Conservation (phyloP, 1,140 invertebrate species). For the Eriocheir sinensis region DNA sequence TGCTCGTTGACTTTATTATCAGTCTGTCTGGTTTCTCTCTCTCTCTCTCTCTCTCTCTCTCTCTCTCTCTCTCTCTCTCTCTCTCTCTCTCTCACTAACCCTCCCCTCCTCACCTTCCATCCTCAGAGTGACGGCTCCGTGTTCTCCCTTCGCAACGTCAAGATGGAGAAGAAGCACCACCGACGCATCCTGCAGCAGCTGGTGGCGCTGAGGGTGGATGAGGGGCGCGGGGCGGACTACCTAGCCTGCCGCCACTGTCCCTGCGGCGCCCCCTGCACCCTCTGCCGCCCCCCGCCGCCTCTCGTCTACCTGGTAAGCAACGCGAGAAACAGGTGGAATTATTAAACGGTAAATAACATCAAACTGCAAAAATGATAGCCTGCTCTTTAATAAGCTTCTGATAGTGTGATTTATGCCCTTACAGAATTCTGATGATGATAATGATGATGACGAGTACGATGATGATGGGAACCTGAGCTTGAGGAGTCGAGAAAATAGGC, state of each 20-base stretch:
- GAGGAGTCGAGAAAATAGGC: neutral
- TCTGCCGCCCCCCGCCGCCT: slow-evolving; percentile 54
- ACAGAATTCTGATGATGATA: neutral
- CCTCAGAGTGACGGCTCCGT: slow-evolving; percentile 66
- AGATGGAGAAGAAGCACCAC: slow-evolving; percentile 61
- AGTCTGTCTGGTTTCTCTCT: slow-evolving; percentile 39
- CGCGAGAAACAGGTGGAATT: neutral
- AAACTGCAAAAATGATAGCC: neutral
- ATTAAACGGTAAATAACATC: no score
- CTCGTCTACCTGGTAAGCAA: slow-evolving; percentile 49
- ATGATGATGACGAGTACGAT: neutral
- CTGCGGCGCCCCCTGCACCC: slow-evolving; percentile 54
- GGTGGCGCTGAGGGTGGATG: slow-evolving; percentile 55
- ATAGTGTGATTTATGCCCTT: neutral
- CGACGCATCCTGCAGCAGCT: slow-evolving; percentile 64
- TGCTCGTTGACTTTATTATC: neutral
- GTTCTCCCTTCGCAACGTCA: slow-evolving; percentile 65
- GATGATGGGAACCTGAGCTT: neutral
- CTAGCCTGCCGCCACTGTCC: slow-evolving; percentile 49
- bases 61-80: slow-evolving; percentile 42
- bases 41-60: slow-evolving; percentile 8
- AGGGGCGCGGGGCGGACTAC: slow-evolving; percentile 48
- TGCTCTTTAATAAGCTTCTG: no score
- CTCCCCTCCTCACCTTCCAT: neutral
- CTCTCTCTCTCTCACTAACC: neutral